Evolutionary conservation across 2,797 vertebrate genomes (phyloP).

Genomic region (Sandelia bainsii): DNA sequence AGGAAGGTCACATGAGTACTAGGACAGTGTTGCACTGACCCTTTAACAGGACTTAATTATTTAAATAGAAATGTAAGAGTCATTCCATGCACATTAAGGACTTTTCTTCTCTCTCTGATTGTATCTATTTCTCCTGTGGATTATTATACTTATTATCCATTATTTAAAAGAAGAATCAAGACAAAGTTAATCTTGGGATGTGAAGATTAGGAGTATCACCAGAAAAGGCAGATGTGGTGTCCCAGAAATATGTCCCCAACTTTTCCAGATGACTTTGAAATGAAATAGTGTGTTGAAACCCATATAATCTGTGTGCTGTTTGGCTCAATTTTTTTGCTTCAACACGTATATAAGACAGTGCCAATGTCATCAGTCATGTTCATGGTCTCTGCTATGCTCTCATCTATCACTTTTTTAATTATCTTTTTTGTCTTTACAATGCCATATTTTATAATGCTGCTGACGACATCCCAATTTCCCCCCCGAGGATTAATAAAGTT

Average conservation of each 20-base stretch:
- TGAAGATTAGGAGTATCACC: slow-evolving; percentile 21
- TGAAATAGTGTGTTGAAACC: slow-evolving; percentile 54
- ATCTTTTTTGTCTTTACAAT: slow-evolving; percentile 76
- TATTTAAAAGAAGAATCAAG: slow-evolving; percentile 4
- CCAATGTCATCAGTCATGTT: slow-evolving; percentile 75
- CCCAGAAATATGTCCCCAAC: slow-evolving; percentile 44
- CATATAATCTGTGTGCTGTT: slow-evolving; percentile 67
- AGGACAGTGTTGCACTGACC: slow-evolving; percentile 37
- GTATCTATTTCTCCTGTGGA: slow-evolving; percentile 13
- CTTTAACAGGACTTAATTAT: slow-evolving; percentile 12
- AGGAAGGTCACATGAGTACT: slow-evolving; percentile 50
- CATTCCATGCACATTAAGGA: slow-evolving; percentile 20
- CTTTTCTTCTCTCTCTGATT: slow-evolving; percentile 9
- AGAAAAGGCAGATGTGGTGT: slow-evolving; percentile 27
- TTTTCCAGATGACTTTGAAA: slow-evolving; percentile 43
- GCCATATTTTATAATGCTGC: slow-evolving; percentile 74
- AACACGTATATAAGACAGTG: slow-evolving; percentile 56
- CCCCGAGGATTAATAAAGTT: slow-evolving; percentile 79
- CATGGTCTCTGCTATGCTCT: slow-evolving; percentile 58
- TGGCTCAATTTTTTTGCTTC: slow-evolving; percentile 50
- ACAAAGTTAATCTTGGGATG: slow-evolving; percentile 7
- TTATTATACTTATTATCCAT: slow-evolving; percentile 13
- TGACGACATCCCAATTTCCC: slow-evolving; percentile 69
- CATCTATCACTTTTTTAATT: slow-evolving; percentile 81
- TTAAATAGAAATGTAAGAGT: slow-evolving; percentile 33